phyloP scores from a whole-genome alignment of 2,113 vertebrate genomes.

The Pelvicachromis taeniatus region DNA sequence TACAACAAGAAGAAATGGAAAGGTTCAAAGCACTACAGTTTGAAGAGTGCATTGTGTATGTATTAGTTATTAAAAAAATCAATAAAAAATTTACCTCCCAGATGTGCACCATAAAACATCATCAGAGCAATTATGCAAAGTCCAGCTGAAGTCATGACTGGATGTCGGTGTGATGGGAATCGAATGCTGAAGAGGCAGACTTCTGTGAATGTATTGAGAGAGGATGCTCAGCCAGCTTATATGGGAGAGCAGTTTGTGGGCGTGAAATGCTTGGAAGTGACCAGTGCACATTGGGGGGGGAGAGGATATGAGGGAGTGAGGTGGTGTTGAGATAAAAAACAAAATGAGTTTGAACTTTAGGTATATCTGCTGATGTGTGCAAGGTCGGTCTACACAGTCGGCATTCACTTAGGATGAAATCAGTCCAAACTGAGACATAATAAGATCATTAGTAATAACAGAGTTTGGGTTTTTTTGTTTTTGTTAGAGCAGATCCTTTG shows the following conservation, averaged over 20 bases:
- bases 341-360: not conserved
- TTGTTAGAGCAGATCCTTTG: not conserved
- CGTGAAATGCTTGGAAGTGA: not conserved
- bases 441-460: not conserved
- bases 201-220: not conserved
- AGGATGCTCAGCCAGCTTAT: not conserved
- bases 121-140: conserved; percentile 40
- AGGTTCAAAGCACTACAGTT: not conserved
- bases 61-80: not conserved
- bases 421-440: not conserved
- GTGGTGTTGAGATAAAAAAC: not conserved
- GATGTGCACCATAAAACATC: not conserved
- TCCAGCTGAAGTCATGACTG: conserved; percentile 33
- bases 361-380: not conserved
- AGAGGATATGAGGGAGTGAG: not conserved
- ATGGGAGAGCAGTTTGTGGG: not conserved
- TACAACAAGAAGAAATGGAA: not conserved
- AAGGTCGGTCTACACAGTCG: not conserved
- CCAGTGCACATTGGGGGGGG: not conserved
- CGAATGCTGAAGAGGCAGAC: not conserved
- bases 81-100: conserved; percentile 45
- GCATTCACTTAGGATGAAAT: not conserved
- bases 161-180: not conserved
- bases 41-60: not conserved
- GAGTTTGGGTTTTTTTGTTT: not conserved